Evolutionary conservation across 92 coral and sea anemone species (phyloP).

Genomic region (Porites rus): DNA sequence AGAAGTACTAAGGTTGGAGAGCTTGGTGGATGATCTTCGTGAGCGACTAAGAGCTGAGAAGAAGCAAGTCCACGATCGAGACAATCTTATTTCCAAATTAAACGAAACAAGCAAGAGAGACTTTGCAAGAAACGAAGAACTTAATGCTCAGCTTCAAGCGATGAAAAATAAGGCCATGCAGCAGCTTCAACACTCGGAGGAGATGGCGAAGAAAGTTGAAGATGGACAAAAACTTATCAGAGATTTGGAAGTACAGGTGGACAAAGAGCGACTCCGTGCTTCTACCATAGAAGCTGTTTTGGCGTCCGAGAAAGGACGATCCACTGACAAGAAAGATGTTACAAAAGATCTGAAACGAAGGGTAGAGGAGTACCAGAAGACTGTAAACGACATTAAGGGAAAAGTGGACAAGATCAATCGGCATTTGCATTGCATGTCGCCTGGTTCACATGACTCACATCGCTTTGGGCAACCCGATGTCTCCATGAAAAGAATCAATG

Average conservation of each 20-base stretch:
- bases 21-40: conserved; percentile 68
- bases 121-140: conserved; percentile 61
- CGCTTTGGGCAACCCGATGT: conserved; percentile 49
- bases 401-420: conserved; percentile 86
- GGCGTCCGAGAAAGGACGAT: conserved; percentile 73
- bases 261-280: conserved; percentile 80
- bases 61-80: conserved; percentile 66
- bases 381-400: conserved; percentile 77
- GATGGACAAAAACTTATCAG: conserved; percentile 82
- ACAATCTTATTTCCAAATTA: conserved; percentile 67
- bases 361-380: conserved; percentile 82
- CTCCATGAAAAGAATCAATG: conserved; percentile 63
- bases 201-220: conserved; percentile 78
- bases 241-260: conserved; percentile 82
- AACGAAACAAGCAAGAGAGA: conserved; percentile 76
- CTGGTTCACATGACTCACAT: conserved; percentile 58
- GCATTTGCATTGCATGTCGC: conserved; percentile 71
- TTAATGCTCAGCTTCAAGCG: conserved; percentile 42
- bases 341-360: conserved; percentile 79
- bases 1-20: conserved; percentile 53
- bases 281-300: conserved; percentile 79
- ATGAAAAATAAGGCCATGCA: conserved; percentile 63
- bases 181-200: conserved; percentile 73
- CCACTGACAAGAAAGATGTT: conserved; percentile 66
- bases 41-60: conserved; percentile 71